These are phyloP conservation scores for Polyodon spathula DNA, from an alignment of 2,113 vertebrate genomes.

Conservation along the genomic window DNA sequence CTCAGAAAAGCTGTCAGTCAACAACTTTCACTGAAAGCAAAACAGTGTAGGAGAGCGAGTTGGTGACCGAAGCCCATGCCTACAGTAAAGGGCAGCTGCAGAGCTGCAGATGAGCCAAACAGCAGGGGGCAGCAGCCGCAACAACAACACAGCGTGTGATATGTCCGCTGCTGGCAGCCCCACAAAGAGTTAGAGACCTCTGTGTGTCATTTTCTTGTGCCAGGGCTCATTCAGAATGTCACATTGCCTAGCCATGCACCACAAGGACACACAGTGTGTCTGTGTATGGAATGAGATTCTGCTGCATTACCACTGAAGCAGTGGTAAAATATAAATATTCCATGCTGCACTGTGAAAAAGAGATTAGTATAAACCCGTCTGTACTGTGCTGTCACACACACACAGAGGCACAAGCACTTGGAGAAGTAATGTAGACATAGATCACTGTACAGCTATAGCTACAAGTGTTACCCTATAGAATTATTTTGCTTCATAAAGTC, in stretches of 20 bases:
- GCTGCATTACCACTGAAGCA: not conserved
- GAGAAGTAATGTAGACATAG: too few species aligned
- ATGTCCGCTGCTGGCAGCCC: not conserved
- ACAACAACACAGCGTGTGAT: slow-evolving; percentile 22
- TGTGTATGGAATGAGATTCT: not conserved
- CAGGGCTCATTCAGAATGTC: slow-evolving; percentile 5
- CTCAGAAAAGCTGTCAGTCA: not conserved
- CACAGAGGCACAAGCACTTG: too few species aligned
- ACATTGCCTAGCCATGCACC: not conserved
- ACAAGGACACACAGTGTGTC: not conserved
- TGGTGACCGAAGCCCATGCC: not conserved
- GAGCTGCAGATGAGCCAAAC: not conserved
- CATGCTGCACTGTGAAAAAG: too few species aligned
- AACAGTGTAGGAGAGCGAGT: not conserved
- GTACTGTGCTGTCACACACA: too few species aligned
- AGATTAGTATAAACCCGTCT: too few species aligned
- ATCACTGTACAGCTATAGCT: too few species aligned
- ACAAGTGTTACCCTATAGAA: too few species aligned
- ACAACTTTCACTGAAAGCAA: not conserved
- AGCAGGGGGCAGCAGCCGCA: slow-evolving; percentile 18
- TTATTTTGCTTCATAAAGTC: too few species aligned
- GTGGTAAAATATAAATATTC: not conserved
- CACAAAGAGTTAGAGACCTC: slow-evolving; percentile 3
- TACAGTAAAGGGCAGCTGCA: slow-evolving; percentile 9
- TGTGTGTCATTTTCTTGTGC: slow-evolving; percentile 8